These are phyloP conservation scores for Rhinella marina DNA, from an alignment of 2,797 vertebrate species.

Conservation along the genomic window DNA sequence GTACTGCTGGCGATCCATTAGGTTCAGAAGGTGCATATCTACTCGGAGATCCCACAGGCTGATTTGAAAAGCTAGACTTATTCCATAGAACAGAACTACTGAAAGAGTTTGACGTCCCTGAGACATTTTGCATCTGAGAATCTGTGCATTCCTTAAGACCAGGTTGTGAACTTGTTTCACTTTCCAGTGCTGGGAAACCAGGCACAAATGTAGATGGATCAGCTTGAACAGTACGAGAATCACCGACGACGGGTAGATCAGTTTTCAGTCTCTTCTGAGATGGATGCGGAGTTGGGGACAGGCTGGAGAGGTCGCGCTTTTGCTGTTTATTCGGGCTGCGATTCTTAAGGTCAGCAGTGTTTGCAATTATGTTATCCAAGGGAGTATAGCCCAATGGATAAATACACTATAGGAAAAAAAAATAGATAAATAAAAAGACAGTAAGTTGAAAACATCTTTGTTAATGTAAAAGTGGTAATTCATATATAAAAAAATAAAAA, in stretches of 20 bases:
- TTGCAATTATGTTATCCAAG: conserved; percentile 80
- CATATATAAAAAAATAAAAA: not conserved
- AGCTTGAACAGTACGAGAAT: conserved; percentile 23
- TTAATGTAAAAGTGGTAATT: not conserved
- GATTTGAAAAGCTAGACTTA: not conserved
- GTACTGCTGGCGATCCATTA: not conserved
- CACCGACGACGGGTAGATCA: conserved; percentile 8
- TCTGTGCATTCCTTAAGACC: not conserved
- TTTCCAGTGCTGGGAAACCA: not conserved
- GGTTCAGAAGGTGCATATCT: no score
- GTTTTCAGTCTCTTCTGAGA: conserved; percentile 68
- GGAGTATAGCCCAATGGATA: conserved; percentile 89
- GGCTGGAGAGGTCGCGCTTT: conserved; percentile 70
- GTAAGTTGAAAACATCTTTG: not conserved
- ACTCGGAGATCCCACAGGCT: not conserved
- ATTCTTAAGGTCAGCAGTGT: conserved; percentile 69
- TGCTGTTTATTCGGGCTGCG: conserved; percentile 63
- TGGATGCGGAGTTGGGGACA: conserved; percentile 59
- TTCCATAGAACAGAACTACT: not conserved
- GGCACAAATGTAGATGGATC: conserved; percentile 12
- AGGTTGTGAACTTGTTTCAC: not conserved
- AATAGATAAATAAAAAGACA: conserved; percentile 36
- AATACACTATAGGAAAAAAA: conserved; percentile 83
- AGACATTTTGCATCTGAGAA: not conserved
- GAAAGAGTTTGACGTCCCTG: not conserved